Evolutionary conservation across 1,140 invertebrate species (phyloP), one percentile per base, ranked within the genome.

Genomic region (Cherax quadricarinatus): DNA sequence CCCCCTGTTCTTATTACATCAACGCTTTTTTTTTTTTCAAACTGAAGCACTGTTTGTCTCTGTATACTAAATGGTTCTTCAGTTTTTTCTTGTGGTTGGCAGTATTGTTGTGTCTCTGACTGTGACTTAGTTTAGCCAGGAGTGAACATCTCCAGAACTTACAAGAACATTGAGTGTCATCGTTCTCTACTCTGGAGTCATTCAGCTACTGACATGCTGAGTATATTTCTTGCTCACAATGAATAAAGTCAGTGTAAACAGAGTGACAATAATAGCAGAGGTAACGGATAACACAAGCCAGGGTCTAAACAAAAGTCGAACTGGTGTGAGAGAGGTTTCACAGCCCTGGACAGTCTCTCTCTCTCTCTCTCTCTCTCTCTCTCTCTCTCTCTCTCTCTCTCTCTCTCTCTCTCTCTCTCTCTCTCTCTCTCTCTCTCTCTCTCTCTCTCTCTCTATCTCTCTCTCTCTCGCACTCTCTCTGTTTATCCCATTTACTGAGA

Each of bases 321-420:
- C 30, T 41, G 16, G 30, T 41, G 30, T 41, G 30, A 41, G 30
- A 41, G 30, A 41, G 0, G 30, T 41, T n/a, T 80, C 12, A 80
- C 14, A 41, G 18, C 1, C 41, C 18, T 14, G 14, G 1, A 14
- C 79, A 21, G 16, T 80, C 79, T 80, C 9, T 6, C 4, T 80
- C 79, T 80, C 79, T 80, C 79, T 80, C 9, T 6, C 4, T 80
- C 79, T 80, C 79, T 80, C 79, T 80, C 21, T 80, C 78, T 80
- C 78, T 80, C 21, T 80, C 78, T 80, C 78, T 80, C 21, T 80
- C 78, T 80, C 21, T 85, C 83, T 18, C 21, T 62, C 51, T 85
- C n/a, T 85, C 53, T 57, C 21, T 51, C 53, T 10, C 24, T n/a
- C 53, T 21, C 49, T 57, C 82, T 57, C 82, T 84, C 82, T 57